A percentile compares a stretch with the other conserved stretches of the same genome.
These are phyloP conservation scores for Actinernus sp. DNA, from an alignment of 92 coral and sea anemone genomes.

Conservation along the genomic window DNA sequence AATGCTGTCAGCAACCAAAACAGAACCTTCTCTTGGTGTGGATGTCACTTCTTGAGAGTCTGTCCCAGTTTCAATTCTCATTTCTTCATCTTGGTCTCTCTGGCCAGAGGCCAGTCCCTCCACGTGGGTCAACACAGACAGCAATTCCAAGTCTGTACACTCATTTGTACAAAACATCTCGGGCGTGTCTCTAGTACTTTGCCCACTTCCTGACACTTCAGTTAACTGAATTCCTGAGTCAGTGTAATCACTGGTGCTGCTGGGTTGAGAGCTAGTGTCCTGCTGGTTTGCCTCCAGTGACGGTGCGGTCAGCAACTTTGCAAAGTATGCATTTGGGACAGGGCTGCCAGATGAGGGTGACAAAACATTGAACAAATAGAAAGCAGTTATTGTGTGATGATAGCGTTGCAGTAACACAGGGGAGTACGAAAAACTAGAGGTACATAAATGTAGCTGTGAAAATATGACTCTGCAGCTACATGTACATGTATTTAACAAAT, in stretches of 20 bases:
- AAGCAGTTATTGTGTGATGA: too few relatives aligned
- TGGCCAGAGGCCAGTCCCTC: neutral
- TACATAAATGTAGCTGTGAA: too few relatives aligned
- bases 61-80: neutral
- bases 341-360: constrained; percentile 68
- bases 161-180: constrained; percentile 5
- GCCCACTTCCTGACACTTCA: neutral
- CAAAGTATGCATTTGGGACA: constrained; percentile 87
- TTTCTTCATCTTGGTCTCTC: neutral
- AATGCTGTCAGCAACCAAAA: too few relatives aligned
- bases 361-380: too few relatives aligned
- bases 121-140: too few relatives aligned
- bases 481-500: too few relatives aligned
- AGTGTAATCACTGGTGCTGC: too few relatives aligned
- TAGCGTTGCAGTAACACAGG: too few relatives aligned
- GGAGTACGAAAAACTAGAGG: too few relatives aligned
- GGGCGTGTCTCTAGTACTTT: neutral
- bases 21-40: too few relatives aligned
- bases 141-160: constrained; percentile 15
- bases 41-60: constrained; percentile 12
- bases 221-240: too few relatives aligned
- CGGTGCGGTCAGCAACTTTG: constrained; percentile 16
- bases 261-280: neutral
- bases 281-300: neutral
- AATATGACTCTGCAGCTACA: too few relatives aligned